Evolutionary conservation across 2,888 invertebrate genomes (phyloP), one percentile per base, ranked within the genome.

Genomic region (Idaea dimidiata): DNA sequence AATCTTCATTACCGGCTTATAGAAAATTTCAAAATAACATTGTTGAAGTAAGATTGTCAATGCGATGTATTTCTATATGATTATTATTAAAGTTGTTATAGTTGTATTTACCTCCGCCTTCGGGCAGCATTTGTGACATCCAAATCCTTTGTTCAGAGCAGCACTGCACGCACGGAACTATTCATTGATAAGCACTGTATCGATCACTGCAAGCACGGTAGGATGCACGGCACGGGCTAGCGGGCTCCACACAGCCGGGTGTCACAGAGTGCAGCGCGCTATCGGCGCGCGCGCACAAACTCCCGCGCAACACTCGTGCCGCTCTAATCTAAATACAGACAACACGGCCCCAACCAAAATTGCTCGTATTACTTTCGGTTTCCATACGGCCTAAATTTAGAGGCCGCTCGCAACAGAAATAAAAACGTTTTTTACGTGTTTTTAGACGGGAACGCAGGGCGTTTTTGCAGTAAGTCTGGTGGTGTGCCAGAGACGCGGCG

Each of bases 351-450:
- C 84, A 81, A 87, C 91, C 91, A 91, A 92, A 91, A 89, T 87
- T 89, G 77, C 90, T 84, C 87, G 88, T 87, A 89, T 89, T 84
- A 90, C 89, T 91, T 91, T 89, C 89, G 81, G 87, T 88, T 89
- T 87, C 84, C 88, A 88, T 90, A 88, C 90, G 88, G 85, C 90
- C 91, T 91, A 92, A 90, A 88, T 88, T 91, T 92, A 92, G 91
- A 89, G 88, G 87, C 84, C 86, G 89, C 87, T 88, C 80, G 84
- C 86, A 84, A 86, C 89, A 84, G 86, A 92, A 92, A 91, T 91
- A 91, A 91, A 90, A 89, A 82, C 80, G 87, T 86, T 88, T 90
- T 90, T 91, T 91, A 91, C 89, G 88, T 88, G 89, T 89, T 91
- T 90, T 87, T 87, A 89, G 89, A 84, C 88, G 84, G 86, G 88